Evolutionary conservation across 2,113 vertebrate genomes (phyloP).

Genomic region (Otus sunia): DNA sequence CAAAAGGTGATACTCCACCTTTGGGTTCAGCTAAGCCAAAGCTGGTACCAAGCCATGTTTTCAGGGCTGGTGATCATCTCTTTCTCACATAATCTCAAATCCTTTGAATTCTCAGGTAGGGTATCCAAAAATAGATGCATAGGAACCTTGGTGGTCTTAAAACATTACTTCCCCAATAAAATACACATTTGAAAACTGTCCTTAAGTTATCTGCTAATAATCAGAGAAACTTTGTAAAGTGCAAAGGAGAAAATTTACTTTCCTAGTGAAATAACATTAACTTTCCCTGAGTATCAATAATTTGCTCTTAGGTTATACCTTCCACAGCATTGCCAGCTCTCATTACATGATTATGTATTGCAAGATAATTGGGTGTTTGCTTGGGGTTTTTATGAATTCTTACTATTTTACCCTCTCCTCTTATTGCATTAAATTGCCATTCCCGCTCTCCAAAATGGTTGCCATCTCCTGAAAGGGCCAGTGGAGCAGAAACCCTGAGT

Average conservation of each 20-base stretch:
- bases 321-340: neutral
- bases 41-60: neutral
- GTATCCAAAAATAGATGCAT: neutral
- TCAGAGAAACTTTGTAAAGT: neutral
- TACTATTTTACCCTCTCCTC: neutral
- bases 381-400: neutral
- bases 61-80: neutral
- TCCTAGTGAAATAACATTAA: neutral
- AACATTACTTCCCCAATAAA: neutral
- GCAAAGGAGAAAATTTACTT: neutral
- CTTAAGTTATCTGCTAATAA: neutral
- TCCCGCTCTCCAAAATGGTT: neutral
- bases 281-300: neutral
- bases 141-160: neutral
- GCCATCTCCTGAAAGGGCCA: neutral
- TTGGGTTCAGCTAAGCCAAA: neutral
- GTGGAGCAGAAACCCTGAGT: neutral
- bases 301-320: neutral
- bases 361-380: neutral
- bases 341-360: neutral
- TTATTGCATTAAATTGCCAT: neutral
- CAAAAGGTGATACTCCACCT: neutral
- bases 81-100: neutral
- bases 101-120: neutral
- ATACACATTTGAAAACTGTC: neutral